Conservation (phyloP, 2,888 invertebrate species). For the Nezara viridula region DNA sequence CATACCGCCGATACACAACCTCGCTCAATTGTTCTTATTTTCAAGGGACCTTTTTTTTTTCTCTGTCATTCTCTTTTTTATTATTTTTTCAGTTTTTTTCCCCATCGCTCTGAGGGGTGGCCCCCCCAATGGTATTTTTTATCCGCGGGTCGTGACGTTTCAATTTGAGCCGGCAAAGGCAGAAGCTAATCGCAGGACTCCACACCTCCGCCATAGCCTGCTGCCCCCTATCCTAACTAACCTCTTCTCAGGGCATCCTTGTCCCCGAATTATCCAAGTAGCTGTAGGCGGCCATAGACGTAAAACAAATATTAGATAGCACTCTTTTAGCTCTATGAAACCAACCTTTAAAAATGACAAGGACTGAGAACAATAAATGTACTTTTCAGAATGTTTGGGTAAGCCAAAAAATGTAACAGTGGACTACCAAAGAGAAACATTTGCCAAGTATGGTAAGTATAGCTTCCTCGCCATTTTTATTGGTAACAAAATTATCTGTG, state of each 20-base stretch:
- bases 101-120: background rate
- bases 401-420: too few species aligned
- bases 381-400: too few species aligned
- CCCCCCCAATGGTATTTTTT: conserved; percentile 44
- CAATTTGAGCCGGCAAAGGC: conserved; percentile 50
- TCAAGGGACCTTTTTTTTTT: conserved; percentile 37
- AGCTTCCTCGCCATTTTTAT: too few species aligned
- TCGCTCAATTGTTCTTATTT: conserved; percentile 58
- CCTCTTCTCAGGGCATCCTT: background rate
- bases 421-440: too few species aligned
- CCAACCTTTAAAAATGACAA: too few species aligned
- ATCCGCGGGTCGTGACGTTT: conserved; percentile 50
- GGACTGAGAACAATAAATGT: too few species aligned
- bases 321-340: too few species aligned
- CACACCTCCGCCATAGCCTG: conserved; percentile 30
- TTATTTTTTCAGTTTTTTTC: conserved; percentile 48
- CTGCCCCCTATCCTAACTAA: background rate
- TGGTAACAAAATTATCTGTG: too few species aligned
- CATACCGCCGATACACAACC: conserved; percentile 37
- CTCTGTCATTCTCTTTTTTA: conserved; percentile 48
- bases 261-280: background rate
- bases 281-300: background rate
- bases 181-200: conserved; percentile 6
- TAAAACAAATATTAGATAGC: too few species aligned
- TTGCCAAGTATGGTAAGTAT: too few species aligned